Conservation (phyloP, 2,888 invertebrate genomes). For the Ophion ellenae region DNA sequence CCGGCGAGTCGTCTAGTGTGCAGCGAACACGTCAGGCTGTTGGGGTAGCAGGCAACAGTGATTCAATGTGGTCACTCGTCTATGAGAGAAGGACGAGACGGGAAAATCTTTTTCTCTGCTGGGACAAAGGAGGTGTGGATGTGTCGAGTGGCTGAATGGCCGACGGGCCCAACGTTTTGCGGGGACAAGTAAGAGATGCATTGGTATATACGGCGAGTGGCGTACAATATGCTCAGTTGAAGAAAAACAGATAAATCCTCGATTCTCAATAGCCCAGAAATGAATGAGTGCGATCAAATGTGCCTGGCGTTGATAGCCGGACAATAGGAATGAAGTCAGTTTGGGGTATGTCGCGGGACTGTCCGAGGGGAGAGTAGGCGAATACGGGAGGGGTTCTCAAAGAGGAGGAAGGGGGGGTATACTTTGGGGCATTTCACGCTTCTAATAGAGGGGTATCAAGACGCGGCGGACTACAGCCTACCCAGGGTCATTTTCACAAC, state of each 20-base stretch:
- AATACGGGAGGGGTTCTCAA: not conserved
- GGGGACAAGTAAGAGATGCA: slow-evolving; percentile 23
- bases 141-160: slow-evolving; percentile 35
- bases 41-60: not conserved
- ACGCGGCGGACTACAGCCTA: not conserved
- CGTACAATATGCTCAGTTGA: slow-evolving; percentile 17
- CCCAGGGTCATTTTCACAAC: not conserved
- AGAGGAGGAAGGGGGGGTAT: not conserved
- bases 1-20: slow-evolving; percentile 37
- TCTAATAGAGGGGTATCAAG: slow-evolving; percentile 44
- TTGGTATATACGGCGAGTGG: not conserved
- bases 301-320: slow-evolving; percentile 38
- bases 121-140: slow-evolving; percentile 23
- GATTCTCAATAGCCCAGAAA: slow-evolving; percentile 50
- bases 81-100: not conserved
- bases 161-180: slow-evolving; percentile 26
- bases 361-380: slow-evolving; percentile 35
- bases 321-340: slow-evolving; percentile 65
- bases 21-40: not conserved
- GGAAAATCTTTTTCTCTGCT: slow-evolving; percentile 3
- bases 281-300: slow-evolving; percentile 48
- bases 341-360: slow-evolving; percentile 56
- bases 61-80: slow-evolving; percentile 14
- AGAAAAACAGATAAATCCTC: slow-evolving; percentile 57
- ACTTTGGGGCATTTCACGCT: slow-evolving; percentile 25